Evolutionary conservation across 2,888 invertebrate genomes (phyloP).

Genomic region (Axea sp.): DNA sequence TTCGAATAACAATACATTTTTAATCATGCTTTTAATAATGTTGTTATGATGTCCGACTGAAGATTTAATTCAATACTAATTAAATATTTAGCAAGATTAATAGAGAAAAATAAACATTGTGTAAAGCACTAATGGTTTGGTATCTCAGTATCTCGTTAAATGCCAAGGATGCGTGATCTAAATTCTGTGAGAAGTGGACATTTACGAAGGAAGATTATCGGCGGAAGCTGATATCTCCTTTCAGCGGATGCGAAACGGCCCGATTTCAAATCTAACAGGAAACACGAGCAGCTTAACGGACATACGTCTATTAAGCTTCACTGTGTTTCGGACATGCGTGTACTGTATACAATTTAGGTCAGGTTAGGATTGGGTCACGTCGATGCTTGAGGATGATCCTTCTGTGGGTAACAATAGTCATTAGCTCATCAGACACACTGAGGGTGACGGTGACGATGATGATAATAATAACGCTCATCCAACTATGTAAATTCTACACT

Average conservation of each 20-base stretch:
- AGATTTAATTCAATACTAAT: no score
- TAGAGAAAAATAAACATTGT: no score
- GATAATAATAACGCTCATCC: slow-evolving; percentile 65
- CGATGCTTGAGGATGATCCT: slow-evolving; percentile 70
- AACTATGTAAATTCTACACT: slow-evolving; percentile 66
- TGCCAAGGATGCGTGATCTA: slow-evolving; percentile 11
- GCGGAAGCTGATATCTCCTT: slow-evolving; percentile 61
- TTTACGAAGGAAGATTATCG: slow-evolving; percentile 52
- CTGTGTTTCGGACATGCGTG: slow-evolving; percentile 66
- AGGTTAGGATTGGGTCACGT: slow-evolving; percentile 69
- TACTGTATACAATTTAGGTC: slow-evolving; percentile 71
- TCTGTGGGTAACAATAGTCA: slow-evolving; percentile 76
- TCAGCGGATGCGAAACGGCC: slow-evolving; percentile 56
- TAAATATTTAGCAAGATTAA: no score
- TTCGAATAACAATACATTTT: no score
- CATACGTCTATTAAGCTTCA: slow-evolving; percentile 67
- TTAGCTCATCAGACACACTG: slow-evolving; percentile 72
- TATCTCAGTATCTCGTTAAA: slow-evolving; percentile 10
- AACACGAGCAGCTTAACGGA: slow-evolving; percentile 72
- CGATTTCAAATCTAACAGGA: slow-evolving; percentile 62
- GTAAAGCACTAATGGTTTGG: slow-evolving; percentile 5
- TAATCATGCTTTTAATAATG: no score
- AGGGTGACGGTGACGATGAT: slow-evolving; percentile 64
- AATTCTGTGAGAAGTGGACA: slow-evolving; percentile 35
- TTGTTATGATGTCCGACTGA: no score